These are phyloP conservation scores for Diplolepis rosae DNA, from an alignment of 2,888 invertebrate genomes.

Conservation along the genomic window DNA sequence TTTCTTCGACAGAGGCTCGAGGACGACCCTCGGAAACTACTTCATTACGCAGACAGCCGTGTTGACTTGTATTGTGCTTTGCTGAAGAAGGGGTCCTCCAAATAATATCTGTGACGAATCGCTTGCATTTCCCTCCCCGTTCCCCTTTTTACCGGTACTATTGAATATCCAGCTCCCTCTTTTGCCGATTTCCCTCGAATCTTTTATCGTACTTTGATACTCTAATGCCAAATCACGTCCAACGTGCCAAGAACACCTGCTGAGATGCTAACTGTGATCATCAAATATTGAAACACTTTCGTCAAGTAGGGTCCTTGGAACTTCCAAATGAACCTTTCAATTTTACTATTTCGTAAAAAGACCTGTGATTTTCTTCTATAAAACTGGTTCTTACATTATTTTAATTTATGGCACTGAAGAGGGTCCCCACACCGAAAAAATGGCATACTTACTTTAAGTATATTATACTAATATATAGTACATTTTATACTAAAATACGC, in stretches of 20 bases:
- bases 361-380: not conserved
- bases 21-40: slow-evolving; percentile 70
- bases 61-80: slow-evolving; percentile 73
- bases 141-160: slow-evolving; percentile 53
- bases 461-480: no score
- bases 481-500: no score
- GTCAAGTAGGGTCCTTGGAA: not conserved
- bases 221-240: slow-evolving; percentile 37
- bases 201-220: slow-evolving; percentile 28
- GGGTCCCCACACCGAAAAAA: no score
- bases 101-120: slow-evolving; percentile 74
- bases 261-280: not conserved
- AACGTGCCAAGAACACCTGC: slow-evolving; percentile 45
- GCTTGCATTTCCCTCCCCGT: slow-evolving; percentile 61
- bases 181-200: slow-evolving; percentile 42
- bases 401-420: no score
- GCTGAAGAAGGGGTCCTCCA: slow-evolving; percentile 59
- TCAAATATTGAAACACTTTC: slow-evolving; percentile 26
- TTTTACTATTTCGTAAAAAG: not conserved
- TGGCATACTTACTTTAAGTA: no score
- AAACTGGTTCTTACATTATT: no score
- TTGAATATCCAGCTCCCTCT: slow-evolving; percentile 41
- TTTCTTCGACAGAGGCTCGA: slow-evolving; percentile 47
- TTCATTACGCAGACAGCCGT: slow-evolving; percentile 74
- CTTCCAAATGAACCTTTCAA: not conserved